phyloP scores from a whole-genome alignment of 1,140 invertebrate species.

The Pectinophora gossypiella region DNA sequence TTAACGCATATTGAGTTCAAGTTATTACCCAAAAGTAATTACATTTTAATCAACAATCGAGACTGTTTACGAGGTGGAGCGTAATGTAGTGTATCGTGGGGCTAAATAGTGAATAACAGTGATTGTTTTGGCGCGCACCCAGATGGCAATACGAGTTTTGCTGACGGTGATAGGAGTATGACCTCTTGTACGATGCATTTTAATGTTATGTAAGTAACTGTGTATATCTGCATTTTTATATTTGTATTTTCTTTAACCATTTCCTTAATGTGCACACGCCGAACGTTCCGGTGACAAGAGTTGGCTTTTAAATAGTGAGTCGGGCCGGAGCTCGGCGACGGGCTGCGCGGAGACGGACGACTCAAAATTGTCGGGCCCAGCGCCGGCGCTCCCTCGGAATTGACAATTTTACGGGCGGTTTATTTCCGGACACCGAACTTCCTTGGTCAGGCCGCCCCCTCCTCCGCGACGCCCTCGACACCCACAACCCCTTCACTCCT shows the following conservation, averaged over 20 bases:
- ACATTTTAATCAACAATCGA: slow-evolving; percentile 15
- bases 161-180: slow-evolving; percentile 34
- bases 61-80: slow-evolving; percentile 10
- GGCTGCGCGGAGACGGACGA: slow-evolving; percentile 22
- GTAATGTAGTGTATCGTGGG: slow-evolving; percentile 28
- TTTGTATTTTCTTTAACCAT: too few species aligned
- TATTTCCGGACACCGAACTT: slow-evolving; percentile 74
- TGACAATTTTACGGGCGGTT: slow-evolving; percentile 80
- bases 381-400: slow-evolving; percentile 71
- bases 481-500: slow-evolving; percentile 30
- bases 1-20: slow-evolving; percentile 1
- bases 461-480: slow-evolving; percentile 26
- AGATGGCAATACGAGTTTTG: slow-evolving; percentile 54
- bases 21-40: slow-evolving; percentile 19
- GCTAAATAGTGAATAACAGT: slow-evolving; percentile 63
- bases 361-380: slow-evolving; percentile 57
- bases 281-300: slow-evolving; percentile 25
- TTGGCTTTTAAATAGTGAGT: slow-evolving; percentile 25
- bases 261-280: too few species aligned
- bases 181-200: slow-evolving; percentile 5
- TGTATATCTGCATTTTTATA: not conserved
- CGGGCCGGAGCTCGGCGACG: slow-evolving; percentile 16
- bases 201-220: not conserved
- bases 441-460: slow-evolving; percentile 45
- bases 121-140: slow-evolving; percentile 66